Percentiles rank a stretch among this genome's conserved stretches.
Conservation (phyloP, 2,113 vertebrate genomes). For the Anser brachyrhynchus region DNA sequence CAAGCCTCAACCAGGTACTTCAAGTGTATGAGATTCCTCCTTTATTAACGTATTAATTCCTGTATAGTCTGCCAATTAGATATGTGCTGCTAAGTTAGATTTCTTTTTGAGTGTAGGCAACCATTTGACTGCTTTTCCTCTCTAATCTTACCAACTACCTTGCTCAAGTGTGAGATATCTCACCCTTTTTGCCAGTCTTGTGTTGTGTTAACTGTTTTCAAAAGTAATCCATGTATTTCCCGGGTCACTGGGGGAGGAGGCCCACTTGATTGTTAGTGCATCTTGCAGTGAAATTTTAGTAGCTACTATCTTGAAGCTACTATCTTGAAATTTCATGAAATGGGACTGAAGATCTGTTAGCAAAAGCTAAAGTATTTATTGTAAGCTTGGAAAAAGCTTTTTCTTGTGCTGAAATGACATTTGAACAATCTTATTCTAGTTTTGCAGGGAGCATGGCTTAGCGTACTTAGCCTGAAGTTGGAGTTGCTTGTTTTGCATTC, state of each 20-base stretch:
- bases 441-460: background rate
- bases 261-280: background rate
- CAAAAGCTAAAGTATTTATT: background rate
- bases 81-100: background rate
- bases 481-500: conserved; percentile 33
- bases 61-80: background rate
- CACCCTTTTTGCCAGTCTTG: background rate
- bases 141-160: background rate
- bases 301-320: background rate
- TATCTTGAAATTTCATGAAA: background rate
- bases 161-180: background rate
- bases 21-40: background rate
- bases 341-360: background rate
- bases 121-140: background rate
- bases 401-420: background rate
- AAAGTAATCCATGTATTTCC: background rate
- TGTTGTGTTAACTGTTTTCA: background rate
- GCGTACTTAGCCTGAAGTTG: background rate
- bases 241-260: fast-evolving
- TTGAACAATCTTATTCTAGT: background rate
- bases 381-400: background rate
- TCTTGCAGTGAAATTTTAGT: background rate
- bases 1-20: background rate
- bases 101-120: background rate
- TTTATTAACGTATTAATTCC: background rate